Base-by-base conservation (phyloP, 2,113 vertebrate genomes). In the Nerophis lumbriciformis region DNA sequence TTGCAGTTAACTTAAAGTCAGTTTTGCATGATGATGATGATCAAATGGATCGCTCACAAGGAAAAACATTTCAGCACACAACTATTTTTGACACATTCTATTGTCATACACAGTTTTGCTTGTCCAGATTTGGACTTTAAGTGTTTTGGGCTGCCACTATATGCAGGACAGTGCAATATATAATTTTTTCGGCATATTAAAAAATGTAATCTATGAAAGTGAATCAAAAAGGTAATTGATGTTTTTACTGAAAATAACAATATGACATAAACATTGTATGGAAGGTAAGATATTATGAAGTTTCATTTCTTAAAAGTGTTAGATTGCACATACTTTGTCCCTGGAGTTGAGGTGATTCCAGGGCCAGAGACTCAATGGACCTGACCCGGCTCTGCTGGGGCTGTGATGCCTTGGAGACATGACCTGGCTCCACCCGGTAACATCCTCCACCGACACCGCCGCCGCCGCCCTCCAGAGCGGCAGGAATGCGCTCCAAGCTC, bases 311-410 rank as follows among this genome's bases (percentile, higher is more conserved):
- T 38, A 55, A 38, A 39, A n/a, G 36, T 37, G 35, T 56, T 57
- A 2, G 11, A 16, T 14, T 8, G 0, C 28, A 71, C 86, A 86
- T 72, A 90, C 89, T 66, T 66, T 66, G 16, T 75, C 77, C 73
- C 15, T 82, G 83, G 19, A 85, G 68, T 48, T 81, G 76, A 0
- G 88, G 66, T 12, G 88, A 83, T 69, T 90, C 91, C 42, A 89
- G 72, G 1, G 88, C 84, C 0, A 92, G 85, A 0, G 89, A 88
- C 71, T 92, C 91, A 37, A 83, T 87, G 55, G 88, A 68, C 48
- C 84, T 66, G 64, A 85, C 73, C 19, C 77, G 75, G 59, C 68
- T 78, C 67, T 85, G 87, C 52, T 82, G 87, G 0, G 63, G 71
- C 53, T 74, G 84, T 4, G 62, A 4, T 2, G 78, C 75, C 11